Evolutionary conservation across 2,797 vertebrate genomes (phyloP), one percentile per base, ranked within the genome.

Genomic region (Capromys pilorides): DNA sequence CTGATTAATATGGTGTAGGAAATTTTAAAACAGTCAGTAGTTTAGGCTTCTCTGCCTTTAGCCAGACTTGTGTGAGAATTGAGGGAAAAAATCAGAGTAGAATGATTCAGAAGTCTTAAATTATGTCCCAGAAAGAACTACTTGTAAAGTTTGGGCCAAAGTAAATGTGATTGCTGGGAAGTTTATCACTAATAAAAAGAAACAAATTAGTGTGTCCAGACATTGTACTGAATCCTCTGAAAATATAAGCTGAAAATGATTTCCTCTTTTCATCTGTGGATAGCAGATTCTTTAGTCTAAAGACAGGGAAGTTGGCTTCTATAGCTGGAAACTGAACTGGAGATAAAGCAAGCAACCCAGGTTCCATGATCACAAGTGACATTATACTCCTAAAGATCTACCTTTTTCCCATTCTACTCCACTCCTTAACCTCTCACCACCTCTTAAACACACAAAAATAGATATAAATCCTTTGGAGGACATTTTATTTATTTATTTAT

Each of bases 331-430:
- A 67, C 28, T 14, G 51, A 66, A 77, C 31, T 71, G 66, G 59
- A 77, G 39, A 51, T 33, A 51, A 19, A 51, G 31, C 24, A 31
- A 77, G 33, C 16, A 36, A 77, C 12, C 31, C 10, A n/a, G 11
- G 31, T 36, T 24, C 12, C 62, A 39, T 1, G 6, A 22, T 5
- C 2, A 33, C 16, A 12, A 9, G 11, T 10, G 49, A 69, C 8
- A 31, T 3, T 11, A 31, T 21, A 18, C 24, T 14, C 39, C 4
- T 2, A 62, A 4, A 26, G 10, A 7, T 0, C 4, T 22, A 28
- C 26, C 51, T 61, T 71, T 16, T 21, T 88, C 3, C 54, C 24
- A 39, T 0, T 2, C 39, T 12, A 49, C 26, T 18, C 21, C 14
- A 45, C 31, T 0, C 64, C 10, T 57, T 64, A 41, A 84, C 33